Base-by-base conservation (phyloP, 1,140 invertebrate genomes). In the Atta colombica region DNA sequence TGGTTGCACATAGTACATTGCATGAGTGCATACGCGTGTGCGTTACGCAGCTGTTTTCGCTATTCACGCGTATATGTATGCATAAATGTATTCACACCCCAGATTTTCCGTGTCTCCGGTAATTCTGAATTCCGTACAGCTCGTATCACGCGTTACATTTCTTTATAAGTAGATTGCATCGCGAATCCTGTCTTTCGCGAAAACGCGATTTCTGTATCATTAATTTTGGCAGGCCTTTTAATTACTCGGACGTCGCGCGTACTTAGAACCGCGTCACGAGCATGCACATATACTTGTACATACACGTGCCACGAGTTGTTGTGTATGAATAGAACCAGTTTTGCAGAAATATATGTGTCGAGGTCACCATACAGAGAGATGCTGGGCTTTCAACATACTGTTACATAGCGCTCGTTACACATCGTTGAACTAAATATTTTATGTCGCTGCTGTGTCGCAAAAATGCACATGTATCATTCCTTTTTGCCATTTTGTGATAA, bases 361-460 rank as follows among this genome's bases (percentile, higher is more conserved):
- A 74, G 68, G 69, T 82, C 80, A 18, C n/a, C 5, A 6, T 14
- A 39, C n/a, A 51, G 12, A 51, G 49, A 61, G 68, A 74, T 31
- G 14, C 18, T 21, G 39, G 25, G 69, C 68, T 82, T 49, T 80
- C 61, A 45, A 18, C 69, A 31, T 61, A 31, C 35, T 18, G 55
- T 82, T 82, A 58, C 35, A 10, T n/a, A 60, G 21, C 35, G 25
- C 58, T 84, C 45, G 80, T 84, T 75, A 51, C 55, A 75, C 55
- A 25, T 63, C 39, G 55, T 18, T 61, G 45, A 75, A 63, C 39
- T 61, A 74, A 74, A 82, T 82, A 58, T 72, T 74, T 75, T 51
- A 49, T 8, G 69, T 61, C 39, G 25, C 18, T 35, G 28, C 4
- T 45, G n/a, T 45, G 35, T 66, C n/a, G 39, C 65, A 68, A 68